These are phyloP conservation scores for Abscondita cerata DNA, from an alignment of 2,888 invertebrate species.

Conservation along the genomic window DNA sequence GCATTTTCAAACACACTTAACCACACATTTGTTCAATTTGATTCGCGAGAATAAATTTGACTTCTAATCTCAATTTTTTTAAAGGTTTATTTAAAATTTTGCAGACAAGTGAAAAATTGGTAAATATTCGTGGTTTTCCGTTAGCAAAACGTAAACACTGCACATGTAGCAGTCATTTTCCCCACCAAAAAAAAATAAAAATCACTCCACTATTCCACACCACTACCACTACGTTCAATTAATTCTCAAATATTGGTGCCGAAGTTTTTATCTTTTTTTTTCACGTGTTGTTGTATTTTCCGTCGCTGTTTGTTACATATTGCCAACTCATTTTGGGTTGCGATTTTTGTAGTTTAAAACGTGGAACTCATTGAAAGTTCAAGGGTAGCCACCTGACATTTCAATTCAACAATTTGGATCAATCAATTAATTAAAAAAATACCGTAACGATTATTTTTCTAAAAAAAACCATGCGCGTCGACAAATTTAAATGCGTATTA, in stretches of 20 bases:
- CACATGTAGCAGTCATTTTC: constrained; percentile 3
- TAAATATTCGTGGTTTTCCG: background rate
- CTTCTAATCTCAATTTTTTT: too few relatives aligned
- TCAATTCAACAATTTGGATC: background rate
- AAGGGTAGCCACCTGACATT: background rate
- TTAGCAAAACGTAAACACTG: constrained; percentile 21
- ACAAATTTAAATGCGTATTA: background rate
- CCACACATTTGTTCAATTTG: constrained; percentile 24
- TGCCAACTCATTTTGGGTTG: background rate
- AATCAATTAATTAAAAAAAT: background rate
- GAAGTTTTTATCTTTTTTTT: background rate
- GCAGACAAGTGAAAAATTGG: too few relatives aligned
- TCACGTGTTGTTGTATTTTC: background rate
- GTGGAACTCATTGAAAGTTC: background rate
- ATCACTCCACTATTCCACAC: constrained; percentile 5
- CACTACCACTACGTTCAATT: too few relatives aligned
- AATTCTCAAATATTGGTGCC: background rate
- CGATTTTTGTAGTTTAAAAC: background rate
- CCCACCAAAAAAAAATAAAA: constrained; percentile 6
- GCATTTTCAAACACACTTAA: constrained; percentile 60
- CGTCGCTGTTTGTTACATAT: background rate
- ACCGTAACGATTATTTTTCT: background rate
- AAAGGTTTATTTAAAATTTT: too few relatives aligned
- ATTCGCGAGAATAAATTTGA: too few relatives aligned
- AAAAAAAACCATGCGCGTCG: background rate